Evolutionary conservation across 2,797 vertebrate genomes (phyloP), one percentile per base, ranked within the genome.

Genomic region (Artibeus lituratus): DNA sequence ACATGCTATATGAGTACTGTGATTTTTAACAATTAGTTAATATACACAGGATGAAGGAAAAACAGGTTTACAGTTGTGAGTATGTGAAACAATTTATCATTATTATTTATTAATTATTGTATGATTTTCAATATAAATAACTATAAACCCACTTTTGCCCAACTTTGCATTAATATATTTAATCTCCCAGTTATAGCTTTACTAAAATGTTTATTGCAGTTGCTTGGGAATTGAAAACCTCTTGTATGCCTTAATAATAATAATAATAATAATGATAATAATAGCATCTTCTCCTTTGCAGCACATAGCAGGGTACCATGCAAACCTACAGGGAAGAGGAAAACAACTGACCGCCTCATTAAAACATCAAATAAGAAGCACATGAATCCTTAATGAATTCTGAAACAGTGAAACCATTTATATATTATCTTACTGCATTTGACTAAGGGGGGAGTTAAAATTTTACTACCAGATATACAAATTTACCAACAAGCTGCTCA

Each of bases 401-500:
- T 78, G 24, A 86, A 93, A 91, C 88, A 51, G n/a, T 81, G 0
- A 92, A 87, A 73, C 76, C 1, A 83, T 65, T 94, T 91, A 87
- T 80, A 49, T 93, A 84, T n/a, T 88, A 77, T 82, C 78, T 94
- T 69, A 62, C 21, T 8, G 51, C 18, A 67, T 47, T 92, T 70
- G 19, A 76, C 69, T 93, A n/a, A 1, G 22, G 4, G 76, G 4
- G 78, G 0, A 69, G 83, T 95, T 97, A 94, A 90, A 90, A 90
- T 90, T 76, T 95, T 59, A 65, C 37, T 87, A 19, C 15, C 18
- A 95, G 78, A 73, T 93, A 78, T 85, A 0, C 5, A 92, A 65
- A 94, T 77, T 92, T 96, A 87, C n/a, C 76, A 49, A 76, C 62
- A 94, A 96, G 69, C 65, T 16, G 10, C 78, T 96, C 8, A 11